A percentile compares a stretch with the other conserved stretches of the same genome.
These are phyloP conservation scores for Phortica magna DNA, from an alignment of 2,888 invertebrate species.

Conservation along the genomic window DNA sequence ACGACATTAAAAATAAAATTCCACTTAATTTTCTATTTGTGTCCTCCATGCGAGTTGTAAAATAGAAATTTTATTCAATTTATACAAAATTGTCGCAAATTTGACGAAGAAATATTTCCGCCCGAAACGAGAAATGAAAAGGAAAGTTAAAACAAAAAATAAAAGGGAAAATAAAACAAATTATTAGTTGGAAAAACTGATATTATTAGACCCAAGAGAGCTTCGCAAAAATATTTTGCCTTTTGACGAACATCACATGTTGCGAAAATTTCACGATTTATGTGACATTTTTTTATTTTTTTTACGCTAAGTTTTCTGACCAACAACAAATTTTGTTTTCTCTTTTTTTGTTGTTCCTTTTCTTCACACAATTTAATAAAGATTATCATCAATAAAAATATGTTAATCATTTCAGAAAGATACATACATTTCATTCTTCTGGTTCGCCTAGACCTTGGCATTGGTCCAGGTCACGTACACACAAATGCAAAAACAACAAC, in stretches of 20 bases:
- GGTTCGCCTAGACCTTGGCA: constrained; percentile 58
- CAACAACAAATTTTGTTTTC: background rate
- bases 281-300: constrained; percentile 56
- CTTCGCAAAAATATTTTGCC: background rate
- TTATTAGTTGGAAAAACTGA: background rate
- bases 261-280: constrained; percentile 54
- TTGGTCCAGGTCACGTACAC: constrained; percentile 68
- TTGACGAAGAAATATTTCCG: background rate
- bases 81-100: background rate
- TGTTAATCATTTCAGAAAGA: constrained; percentile 53
- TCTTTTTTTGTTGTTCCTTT: background rate
- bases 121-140: background rate
- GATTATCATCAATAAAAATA: constrained; percentile 68
- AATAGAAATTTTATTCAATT: background rate
- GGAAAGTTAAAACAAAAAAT: background rate
- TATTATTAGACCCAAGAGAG: background rate
- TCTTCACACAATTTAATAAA: constrained; percentile 37
- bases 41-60: no score
- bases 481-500: background rate
- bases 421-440: no score
- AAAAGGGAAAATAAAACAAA: background rate
- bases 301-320: constrained; percentile 51
- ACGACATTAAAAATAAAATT: background rate
- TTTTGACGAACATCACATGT: constrained; percentile 19
- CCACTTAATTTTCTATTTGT: no score